A percentile compares a stretch with the other conserved stretches of the same genome.
Conservation (phyloP, 2,888 invertebrate species). For the Oxycera nigricornis region DNA sequence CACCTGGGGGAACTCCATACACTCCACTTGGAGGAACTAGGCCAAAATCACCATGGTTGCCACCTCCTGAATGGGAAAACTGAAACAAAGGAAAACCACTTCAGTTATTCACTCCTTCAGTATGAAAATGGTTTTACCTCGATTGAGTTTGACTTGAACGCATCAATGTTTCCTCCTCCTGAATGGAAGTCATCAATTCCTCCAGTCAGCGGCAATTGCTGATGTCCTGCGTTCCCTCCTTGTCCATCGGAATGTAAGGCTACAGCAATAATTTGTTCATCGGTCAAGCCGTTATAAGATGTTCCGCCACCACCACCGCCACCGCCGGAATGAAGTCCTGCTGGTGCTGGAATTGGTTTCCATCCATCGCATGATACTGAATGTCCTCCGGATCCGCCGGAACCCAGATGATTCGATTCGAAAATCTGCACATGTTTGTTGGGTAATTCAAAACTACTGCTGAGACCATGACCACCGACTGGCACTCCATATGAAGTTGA, state of each 20-base stretch:
- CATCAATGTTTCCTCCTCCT: conserved; percentile 42
- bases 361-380: conserved; percentile 76
- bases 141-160: conserved; percentile 43
- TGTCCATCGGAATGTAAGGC: conserved; percentile 55
- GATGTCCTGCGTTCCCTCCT: conserved; percentile 43
- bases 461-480: conserved; percentile 11
- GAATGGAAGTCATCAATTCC: conserved; percentile 50
- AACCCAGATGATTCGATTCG: conserved; percentile 55
- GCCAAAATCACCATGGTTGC: conserved; percentile 33
- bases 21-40: conserved; percentile 67
- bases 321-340: conserved; percentile 49
- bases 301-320: conserved; percentile 45
- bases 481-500: conserved; percentile 40
- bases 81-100: conserved; percentile 47
- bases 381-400: conserved; percentile 55
- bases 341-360: conserved; percentile 81
- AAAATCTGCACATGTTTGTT: conserved; percentile 44
- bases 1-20: conserved; percentile 57
- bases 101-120: conserved; percentile 24
- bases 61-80: conserved; percentile 50
- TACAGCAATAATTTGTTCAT: conserved; percentile 59
- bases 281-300: conserved; percentile 54
- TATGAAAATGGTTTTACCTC: conserved; percentile 49
- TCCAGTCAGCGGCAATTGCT: conserved; percentile 50
- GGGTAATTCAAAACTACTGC: conserved; percentile 17